These are phyloP conservation scores for Ptiloglossa arizonensis DNA, from an alignment of 1,140 invertebrate species.

Conservation along the genomic window DNA sequence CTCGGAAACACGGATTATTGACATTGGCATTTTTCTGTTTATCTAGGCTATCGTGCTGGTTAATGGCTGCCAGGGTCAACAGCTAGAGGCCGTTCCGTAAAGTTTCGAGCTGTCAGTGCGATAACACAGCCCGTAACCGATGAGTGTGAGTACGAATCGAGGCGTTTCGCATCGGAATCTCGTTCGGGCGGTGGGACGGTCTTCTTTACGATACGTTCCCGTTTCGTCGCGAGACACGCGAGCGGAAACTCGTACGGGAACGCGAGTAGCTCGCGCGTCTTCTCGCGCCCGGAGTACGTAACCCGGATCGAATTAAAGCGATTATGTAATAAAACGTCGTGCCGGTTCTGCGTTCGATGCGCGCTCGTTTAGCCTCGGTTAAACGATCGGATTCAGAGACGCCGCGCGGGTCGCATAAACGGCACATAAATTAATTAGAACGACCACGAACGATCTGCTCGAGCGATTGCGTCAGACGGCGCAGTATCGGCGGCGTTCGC, in stretches of 20 bases:
- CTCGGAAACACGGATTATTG: conserved; percentile 35
- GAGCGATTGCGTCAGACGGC: neutral
- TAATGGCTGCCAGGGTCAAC: conserved; percentile 61
- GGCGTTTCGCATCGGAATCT: neutral
- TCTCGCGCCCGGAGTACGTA: conserved; percentile 29
- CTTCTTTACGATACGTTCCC: too few species aligned
- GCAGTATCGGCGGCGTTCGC: neutral
- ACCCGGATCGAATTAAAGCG: conserved; percentile 66
- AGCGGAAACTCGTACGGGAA: neutral
- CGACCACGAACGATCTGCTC: neutral
- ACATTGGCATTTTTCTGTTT: conserved; percentile 55
- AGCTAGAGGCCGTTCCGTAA: conserved; percentile 56
- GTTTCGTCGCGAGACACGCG: neutral
- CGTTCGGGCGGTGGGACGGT: too few species aligned
- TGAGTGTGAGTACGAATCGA: conserved; percentile 72
- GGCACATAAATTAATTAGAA: conserved; percentile 41
- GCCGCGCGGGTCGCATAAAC: neutral
- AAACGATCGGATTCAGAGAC: conserved; percentile 30
- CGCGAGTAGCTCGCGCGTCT: neutral
- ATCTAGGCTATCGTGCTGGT: conserved; percentile 32
- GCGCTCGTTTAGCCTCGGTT: conserved; percentile 20
- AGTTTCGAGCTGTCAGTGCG: conserved; percentile 60
- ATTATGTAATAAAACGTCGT: conserved; percentile 61
- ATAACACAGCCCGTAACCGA: conserved; percentile 70
- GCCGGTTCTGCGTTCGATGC: conserved; percentile 23